Evolutionary conservation across 1,140 invertebrate genomes (phyloP), one percentile per base, ranked within the genome.

Genomic region (Ceratosolen fusciceps): DNA sequence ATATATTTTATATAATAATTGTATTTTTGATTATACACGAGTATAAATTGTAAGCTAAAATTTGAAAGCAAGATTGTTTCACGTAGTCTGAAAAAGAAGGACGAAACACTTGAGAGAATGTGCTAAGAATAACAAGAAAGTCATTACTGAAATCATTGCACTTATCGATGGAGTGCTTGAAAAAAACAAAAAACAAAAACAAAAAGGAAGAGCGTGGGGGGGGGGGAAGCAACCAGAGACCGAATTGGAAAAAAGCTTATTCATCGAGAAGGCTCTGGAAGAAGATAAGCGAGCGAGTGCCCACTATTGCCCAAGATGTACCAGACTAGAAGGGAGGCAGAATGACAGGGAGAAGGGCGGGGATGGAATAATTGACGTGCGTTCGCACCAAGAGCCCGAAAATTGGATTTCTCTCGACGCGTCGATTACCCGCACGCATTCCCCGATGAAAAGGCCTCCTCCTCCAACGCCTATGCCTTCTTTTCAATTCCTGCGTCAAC

Each of bases 401-500:
- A 78, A 78, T 78, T 54, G 68, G 58, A 67, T 75, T 62, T 73
- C 72, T 62, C 21, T 73, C 58, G 12, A 31, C 9, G 26, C 68
- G 39, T 14, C 56, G 52, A 78, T 78, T 78, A 78, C 74, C 80
- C 60, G 79, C 80, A 84, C 76, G 81, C 62, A 26, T 19, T 76
- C 39, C 26, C 71, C 77, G 82, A 83, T 84, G 82, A 79, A 79
- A 73, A 65, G 60, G 54, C 29, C 56, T 65, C 43, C 7, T n/a
- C n/a, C 0, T n/a, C 21, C 8, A 5, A 65, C 37, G 26, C 47
- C 31, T 10, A 12, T 37, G 56, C 16, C 14, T 39, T 73, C 75
- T 71, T 2, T 58, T 56, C 75, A 81, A 83, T 85, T 82, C 82
- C 79, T 74, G 29, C n/a, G 47, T 71, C 60, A 77, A n/a, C 60